A percentile compares a stretch with the other conserved stretches of the same genome.
Conservation (phyloP, 2,113 vertebrate species). For the Melanostigma gelatinosum region DNA sequence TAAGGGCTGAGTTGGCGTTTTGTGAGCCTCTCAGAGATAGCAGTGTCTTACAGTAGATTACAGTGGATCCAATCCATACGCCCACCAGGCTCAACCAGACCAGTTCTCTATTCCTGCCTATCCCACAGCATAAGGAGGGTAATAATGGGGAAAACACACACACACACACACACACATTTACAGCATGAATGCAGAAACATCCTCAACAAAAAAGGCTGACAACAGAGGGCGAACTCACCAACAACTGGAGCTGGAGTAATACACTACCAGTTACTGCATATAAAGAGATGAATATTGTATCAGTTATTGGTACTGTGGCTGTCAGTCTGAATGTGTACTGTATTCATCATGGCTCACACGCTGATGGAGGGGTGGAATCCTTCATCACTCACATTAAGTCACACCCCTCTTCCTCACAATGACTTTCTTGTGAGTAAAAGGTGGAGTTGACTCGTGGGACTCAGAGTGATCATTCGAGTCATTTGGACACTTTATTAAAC, state of each 20-base stretch:
- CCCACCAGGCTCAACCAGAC: slow-evolving; percentile 64
- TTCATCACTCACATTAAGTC: slow-evolving; percentile 40
- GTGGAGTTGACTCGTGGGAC: background rate
- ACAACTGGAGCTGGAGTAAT: slow-evolving; percentile 48
- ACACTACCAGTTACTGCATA: slow-evolving; percentile 7
- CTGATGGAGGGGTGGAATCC: slow-evolving; percentile 29
- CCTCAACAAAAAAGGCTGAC: slow-evolving; percentile 33
- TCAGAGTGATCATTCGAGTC: background rate
- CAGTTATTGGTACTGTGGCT: slow-evolving; percentile 55
- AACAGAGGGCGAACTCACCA: slow-evolving; percentile 40
- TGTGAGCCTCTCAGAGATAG: slow-evolving; percentile 71
- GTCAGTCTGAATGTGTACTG: slow-evolving; percentile 70
- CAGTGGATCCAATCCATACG: slow-evolving; percentile 73
- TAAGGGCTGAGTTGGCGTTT: slow-evolving; percentile 76
- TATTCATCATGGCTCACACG: slow-evolving; percentile 71
- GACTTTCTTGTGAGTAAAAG: background rate
- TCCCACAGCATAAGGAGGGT: slow-evolving; percentile 60
- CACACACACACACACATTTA: slow-evolving; percentile 15
- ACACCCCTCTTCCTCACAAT: slow-evolving; percentile 5
- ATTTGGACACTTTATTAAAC: background rate
- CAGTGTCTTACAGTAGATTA: slow-evolving; percentile 80
- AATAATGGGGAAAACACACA: slow-evolving; percentile 33
- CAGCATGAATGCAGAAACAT: slow-evolving; percentile 26
- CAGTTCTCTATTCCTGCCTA: slow-evolving; percentile 58
- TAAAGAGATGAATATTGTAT: slow-evolving; percentile 60